phyloP scores from a whole-genome alignment of 2,113 vertebrate genomes.

The Rhabdomys dilectus region DNA sequence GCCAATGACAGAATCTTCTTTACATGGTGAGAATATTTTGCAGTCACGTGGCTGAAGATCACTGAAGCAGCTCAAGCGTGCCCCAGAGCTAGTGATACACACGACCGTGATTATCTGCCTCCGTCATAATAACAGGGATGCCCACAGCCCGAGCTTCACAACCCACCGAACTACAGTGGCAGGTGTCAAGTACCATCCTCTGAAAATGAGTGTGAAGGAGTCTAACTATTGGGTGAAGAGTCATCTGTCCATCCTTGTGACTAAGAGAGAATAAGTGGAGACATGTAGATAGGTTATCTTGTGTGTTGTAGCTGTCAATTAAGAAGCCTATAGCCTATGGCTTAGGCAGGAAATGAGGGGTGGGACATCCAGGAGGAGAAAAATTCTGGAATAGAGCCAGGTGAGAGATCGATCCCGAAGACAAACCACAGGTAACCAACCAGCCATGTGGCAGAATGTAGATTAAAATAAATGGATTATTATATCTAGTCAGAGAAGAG shows the following conservation, averaged over 20 bases:
- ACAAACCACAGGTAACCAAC: too few species aligned
- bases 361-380: too few species aligned
- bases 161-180: not conserved
- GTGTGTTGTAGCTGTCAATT: not conserved
- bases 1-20: not conserved
- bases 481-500: too few species aligned
- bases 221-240: not conserved
- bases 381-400: too few species aligned
- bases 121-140: not conserved
- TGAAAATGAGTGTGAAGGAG: not conserved
- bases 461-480: too few species aligned
- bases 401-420: too few species aligned
- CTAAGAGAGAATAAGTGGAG: not conserved
- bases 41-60: not conserved
- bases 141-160: not conserved
- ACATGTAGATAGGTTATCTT: not conserved
- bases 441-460: too few species aligned
- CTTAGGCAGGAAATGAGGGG: too few species aligned
- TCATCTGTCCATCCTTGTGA: not conserved
- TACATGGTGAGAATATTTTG: not conserved
- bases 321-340: too few species aligned
- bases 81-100: not conserved
- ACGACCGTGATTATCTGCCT: not conserved
- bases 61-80: not conserved
- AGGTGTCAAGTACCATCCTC: not conserved